Evolutionary conservation across 1,140 invertebrate genomes (phyloP), one percentile per base, ranked within the genome.

Genomic region (Drosophila bocqueti): DNA sequence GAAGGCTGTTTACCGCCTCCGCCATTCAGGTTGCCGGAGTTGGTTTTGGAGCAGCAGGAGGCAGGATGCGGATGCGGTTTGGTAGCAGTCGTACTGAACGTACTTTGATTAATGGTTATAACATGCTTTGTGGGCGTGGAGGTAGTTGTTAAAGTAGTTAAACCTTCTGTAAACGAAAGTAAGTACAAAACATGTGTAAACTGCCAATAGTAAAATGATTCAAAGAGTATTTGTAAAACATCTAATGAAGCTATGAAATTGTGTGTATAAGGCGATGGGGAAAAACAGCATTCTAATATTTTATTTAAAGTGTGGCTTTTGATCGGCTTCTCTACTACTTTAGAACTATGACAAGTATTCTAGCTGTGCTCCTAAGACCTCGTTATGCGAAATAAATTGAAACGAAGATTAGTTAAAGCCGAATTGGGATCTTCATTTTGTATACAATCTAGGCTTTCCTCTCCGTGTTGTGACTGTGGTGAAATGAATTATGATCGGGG

Each of bases 131-230:
- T 90, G 79, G 85, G 86, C 85, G 85, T 85, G 77, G 83, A 80
- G 72, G 81, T 85, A 60, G 73, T 79, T 59, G 76, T 79, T 79
- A 79, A 71, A 72, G 76, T 79, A 65, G 76, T 77, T 81, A 91
- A 90, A 83, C 85, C 84, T 85, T 92, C 90, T 91, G 90, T 74
- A 91, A 91, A 90, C 86, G 86, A 90, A 90, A 90, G 71, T 90
- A 89, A 91, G 85, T 83, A 79, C 52, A 55, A 85, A 85, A 84
- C 74, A 52, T 80, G 78, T 90, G 74, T 90, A 79, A 89, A 79
- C 49, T 52, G 90, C 87, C 77, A 86, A 81, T 71, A 43, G 74
- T 61, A 67, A 78, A 61, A 82, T 72, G 26, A 79, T 75, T 58
- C 1, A 16, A 38, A 38, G 38, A 40, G 21, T 55, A 67, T 42